Conservation (phyloP, 2,888 invertebrate genomes). For the Drosophila peninsularis region DNA sequence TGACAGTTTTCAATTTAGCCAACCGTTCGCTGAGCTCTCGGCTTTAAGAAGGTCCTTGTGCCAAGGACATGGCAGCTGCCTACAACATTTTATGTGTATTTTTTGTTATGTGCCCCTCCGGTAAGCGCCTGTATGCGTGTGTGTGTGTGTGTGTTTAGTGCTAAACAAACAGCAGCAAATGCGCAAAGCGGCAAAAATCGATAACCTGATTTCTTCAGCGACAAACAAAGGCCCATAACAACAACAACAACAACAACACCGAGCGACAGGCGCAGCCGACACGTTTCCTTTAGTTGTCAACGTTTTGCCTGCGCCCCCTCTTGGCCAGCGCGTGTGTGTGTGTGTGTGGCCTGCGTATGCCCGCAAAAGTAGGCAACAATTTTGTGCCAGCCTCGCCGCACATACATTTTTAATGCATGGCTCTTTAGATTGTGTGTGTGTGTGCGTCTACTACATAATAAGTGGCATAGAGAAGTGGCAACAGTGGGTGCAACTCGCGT, state of each 20-base stretch:
- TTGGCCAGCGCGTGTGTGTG: neutral
- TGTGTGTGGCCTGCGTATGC: slow-evolving; percentile 12
- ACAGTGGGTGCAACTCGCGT: slow-evolving; percentile 55
- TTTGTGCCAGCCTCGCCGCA: slow-evolving; percentile 29
- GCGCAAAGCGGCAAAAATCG: slow-evolving; percentile 65
- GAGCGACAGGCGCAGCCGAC: slow-evolving; percentile 38
- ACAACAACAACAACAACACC: slow-evolving; percentile 7
- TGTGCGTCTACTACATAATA: slow-evolving; percentile 48
- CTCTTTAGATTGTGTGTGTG: slow-evolving; percentile 29
- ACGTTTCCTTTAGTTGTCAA: slow-evolving; percentile 54
- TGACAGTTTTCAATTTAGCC: slow-evolving; percentile 45
- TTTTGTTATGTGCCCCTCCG: slow-evolving; percentile 14
- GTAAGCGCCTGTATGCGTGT: slow-evolving; percentile 7
- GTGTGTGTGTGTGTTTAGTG: slow-evolving; percentile 29
- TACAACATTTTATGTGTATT: slow-evolving; percentile 23
- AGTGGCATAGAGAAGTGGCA: slow-evolving; percentile 53
- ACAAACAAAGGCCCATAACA: slow-evolving; percentile 67
- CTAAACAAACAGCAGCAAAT: slow-evolving; percentile 56
- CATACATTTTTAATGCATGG: slow-evolving; percentile 55
- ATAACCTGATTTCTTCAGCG: slow-evolving; percentile 72
- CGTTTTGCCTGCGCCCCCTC: slow-evolving; percentile 13
- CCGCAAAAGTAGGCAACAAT: slow-evolving; percentile 54
- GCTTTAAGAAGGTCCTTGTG: slow-evolving; percentile 51
- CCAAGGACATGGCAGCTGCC: slow-evolving; percentile 54
- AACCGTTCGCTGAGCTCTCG: slow-evolving; percentile 23